These are phyloP conservation scores for Danaus plexippus DNA, from an alignment of 1,140 invertebrate genomes.

Conservation along the genomic window DNA sequence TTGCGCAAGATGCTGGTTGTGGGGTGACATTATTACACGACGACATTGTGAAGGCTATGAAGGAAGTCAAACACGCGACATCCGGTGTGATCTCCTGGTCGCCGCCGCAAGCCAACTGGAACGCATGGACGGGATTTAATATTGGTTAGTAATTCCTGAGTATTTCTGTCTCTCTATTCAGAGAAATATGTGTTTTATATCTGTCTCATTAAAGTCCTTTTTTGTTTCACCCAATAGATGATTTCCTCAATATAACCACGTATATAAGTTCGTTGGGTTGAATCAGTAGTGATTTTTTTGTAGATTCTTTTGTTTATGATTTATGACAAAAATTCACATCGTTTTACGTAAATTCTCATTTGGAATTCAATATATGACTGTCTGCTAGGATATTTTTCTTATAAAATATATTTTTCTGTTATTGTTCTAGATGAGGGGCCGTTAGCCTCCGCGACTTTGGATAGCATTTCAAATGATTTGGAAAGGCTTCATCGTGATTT, in stretches of 20 bases:
- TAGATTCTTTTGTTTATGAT: too few species aligned
- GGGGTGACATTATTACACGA: conserved; percentile 43
- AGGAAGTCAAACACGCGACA: conserved; percentile 59
- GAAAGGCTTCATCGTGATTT: conserved; percentile 75
- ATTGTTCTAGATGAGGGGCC: conserved; percentile 91
- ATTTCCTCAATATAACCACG: too few species aligned
- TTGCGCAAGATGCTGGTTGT: conserved; percentile 22
- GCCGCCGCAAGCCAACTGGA: conserved; percentile 96
- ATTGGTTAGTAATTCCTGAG: conserved; percentile 74
- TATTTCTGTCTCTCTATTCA: conserved; percentile 2
- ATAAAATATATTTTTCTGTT: too few species aligned
- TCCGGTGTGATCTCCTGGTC: conserved; percentile 94
- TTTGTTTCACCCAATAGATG: conserved; percentile 17
- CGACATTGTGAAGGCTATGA: conserved; percentile 49
- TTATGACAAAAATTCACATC: too few species aligned
- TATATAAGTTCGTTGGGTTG: too few species aligned
- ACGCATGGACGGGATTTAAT: conserved; percentile 94
- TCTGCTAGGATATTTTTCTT: too few species aligned
- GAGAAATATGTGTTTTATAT: conserved; percentile 4
- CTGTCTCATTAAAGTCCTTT: conserved; percentile 6
- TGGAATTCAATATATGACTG: too few species aligned
- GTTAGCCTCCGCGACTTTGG: conserved; percentile 83
- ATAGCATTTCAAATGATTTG: conserved; percentile 86
- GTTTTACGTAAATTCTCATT: too few species aligned
- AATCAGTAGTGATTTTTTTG: too few species aligned